Percentiles rank a stretch among this genome's conserved stretches.
phyloP scores from a whole-genome alignment of 2,113 vertebrate genomes.

The Saccopteryx leptura region DNA sequence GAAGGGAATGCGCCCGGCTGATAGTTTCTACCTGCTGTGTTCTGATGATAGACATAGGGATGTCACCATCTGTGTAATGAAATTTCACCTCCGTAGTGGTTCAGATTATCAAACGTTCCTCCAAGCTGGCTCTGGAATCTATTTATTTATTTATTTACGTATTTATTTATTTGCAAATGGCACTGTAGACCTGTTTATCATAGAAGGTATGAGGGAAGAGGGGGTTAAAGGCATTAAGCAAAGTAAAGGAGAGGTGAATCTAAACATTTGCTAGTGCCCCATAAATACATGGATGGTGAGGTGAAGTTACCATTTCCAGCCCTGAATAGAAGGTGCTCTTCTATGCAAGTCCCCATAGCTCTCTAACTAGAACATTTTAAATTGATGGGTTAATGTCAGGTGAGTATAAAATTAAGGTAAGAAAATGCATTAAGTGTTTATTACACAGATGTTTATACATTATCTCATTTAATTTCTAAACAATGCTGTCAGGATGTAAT shows the following conservation, averaged over 20 bases:
- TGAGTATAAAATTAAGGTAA: conserved; percentile 26
- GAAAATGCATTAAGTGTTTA: neutral
- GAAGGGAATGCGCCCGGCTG: conserved; percentile 89
- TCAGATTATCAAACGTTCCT: conserved; percentile 90
- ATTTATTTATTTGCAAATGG: conserved; percentile 44
- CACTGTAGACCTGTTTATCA: conserved; percentile 37
- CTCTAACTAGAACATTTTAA: neutral
- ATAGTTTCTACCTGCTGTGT: conserved; percentile 93
- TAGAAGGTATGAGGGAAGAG: neutral
- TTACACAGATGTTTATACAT: neutral
- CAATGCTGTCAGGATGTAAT: neutral
- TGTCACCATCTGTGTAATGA: conserved; percentile 93
- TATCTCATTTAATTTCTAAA: conserved; percentile 43
- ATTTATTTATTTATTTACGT: conserved; percentile 82
- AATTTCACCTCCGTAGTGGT: conserved; percentile 92
- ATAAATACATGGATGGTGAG: neutral
- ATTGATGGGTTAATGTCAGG: neutral
- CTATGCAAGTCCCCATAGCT: neutral
- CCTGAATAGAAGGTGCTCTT: neutral
- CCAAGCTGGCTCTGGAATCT: conserved; percentile 82
- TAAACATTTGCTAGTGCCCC: conserved; percentile 30
- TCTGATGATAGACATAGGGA: conserved; percentile 92
- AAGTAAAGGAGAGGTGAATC: conserved; percentile 37
- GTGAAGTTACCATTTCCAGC: neutral
- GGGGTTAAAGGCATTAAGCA: neutral